Base-by-base conservation (phyloP, 1,140 invertebrate genomes). In the Calosoma granatense region DNA sequence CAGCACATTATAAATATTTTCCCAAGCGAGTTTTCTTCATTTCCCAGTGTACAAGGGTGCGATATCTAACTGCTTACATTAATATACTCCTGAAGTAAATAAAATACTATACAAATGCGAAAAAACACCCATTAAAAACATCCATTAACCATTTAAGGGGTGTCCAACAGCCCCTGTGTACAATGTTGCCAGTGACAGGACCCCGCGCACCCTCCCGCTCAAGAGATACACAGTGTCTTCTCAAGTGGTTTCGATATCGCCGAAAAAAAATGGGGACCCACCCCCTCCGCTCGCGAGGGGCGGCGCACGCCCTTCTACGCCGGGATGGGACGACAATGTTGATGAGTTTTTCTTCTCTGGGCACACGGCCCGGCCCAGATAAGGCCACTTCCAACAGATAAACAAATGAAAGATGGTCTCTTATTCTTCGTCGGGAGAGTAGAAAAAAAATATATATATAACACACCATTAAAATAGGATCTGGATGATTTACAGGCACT, bases 391-490 rank as follows among this genome's bases (percentile, higher is more conserved):
- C 41, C 41, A 47, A 47, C 41, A 47, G 41, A 47, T 47, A 47
- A 47, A 47, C 41, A 47, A 47, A 47, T 47, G 41, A 47, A 47
- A 47, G 41, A 47, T 47, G 41, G 41, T 47, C 41, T 47, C 41
- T 47, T 47, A 47, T 47, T 47, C 41, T 47, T 47, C 17, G n/a
- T 36, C 26, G 41, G 41, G 9, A 6, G n/a, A 47, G 41, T n/a
- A n/a, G n/a, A n/a, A n/a, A n/a, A 47, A 47, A 47, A 47, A 47
- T 12, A 47, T 47, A 47, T 47, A 47, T 47, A 47, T 47, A 47
- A 47, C 41, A 47, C 41, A 17, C 41, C 41, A 47, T 47, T 47
- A 47, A 47, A 47, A 47, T 47, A 17, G 41, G 41, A 47, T 47
- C 41, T 47, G 9, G 17, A 47, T 47, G 41, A 47, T 47, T 47